Base-by-base conservation (phyloP, 2,888 invertebrate species). In the Tethea ocularis region DNA sequence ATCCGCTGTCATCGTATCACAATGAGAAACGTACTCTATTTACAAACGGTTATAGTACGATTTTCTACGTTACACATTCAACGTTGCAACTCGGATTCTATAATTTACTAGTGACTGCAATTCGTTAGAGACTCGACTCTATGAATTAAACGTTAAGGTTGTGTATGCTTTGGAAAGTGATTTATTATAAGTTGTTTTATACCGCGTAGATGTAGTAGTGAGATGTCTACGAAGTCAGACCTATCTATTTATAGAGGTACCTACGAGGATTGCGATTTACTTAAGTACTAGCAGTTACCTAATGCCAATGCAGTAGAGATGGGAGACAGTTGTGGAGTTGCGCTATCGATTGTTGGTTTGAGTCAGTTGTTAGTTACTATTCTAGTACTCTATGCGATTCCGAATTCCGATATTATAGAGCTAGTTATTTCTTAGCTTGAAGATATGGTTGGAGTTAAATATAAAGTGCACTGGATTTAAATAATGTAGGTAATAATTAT, bases 181-280 rank as follows among this genome's bases (percentile, higher is more conserved):
- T 57, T 61, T 60, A 51, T n/a, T 41, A 68, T 72, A 77, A 65
- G 74, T 64, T 74, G 75, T 83, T 83, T n/a, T 68, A 59, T 53
- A 57, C 1, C 17, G 36, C 11, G 51, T 51, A 22, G 57, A 52
- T 56, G 59, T 57, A 68, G 70, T 65, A 77, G 74, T 76, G 82
- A 81, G 85, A 83, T 81, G 90, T 90, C 91, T 90, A 86, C 81
- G 78, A 82, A 83, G 81, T 82, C 88, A 88, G 88, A 86, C 88
- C 74, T 78, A 75, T 86, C 89, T 91, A 91, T 91, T 88, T 89
- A 90, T 90, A 90, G 87, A 82, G 82, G 83, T 75, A 75, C 71
- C 74, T 72, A 71, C 71, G 75, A 72, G 72, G 72, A 66, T 78
- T 67, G 80, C 83, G 83, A 87, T 87, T 84, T 86, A 83, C 78